Evolutionary conservation across 2,113 vertebrate species (phyloP), one percentile per base, ranked within the genome.

Genomic region (Zootoca vivipara): DNA sequence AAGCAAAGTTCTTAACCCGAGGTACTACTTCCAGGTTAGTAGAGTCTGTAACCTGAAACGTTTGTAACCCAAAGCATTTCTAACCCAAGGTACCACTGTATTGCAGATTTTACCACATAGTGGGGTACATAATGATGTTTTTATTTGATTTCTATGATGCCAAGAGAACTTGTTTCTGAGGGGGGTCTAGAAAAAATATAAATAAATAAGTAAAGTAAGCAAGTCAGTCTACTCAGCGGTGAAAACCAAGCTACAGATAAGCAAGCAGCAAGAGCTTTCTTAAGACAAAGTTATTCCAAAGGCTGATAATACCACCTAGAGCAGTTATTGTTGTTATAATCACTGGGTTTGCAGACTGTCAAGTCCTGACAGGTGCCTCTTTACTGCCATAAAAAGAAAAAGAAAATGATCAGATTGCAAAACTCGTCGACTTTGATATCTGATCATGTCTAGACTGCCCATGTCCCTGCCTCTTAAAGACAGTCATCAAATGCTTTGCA

Each of bases 351-450:
- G 87, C 91, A 94, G 95, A 85, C 93, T 95, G 93, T 96, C 94
- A 91, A 91, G 87, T 90, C 87, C 93, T 89, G 89, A 90, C 85
- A 96, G 94, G 93, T 80, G 67, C 91, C 94, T 96, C 92, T 93
- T 94, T 96, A 93, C 91, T 87, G 93, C 87, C 69, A 83, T 82
- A 89, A 92, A 94, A 92, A 28, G 87, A 88, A 92, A 94, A 95
- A 94, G 91, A 90, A 91, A 89, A 94, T 89, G 91, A 97, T 97
- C 97, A 96, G 94, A 96, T 97, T 97, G 94, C 95, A 94, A 94
- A 96, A 93, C 93, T 77, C 78, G 28, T 91, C 87, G 78, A 92
- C 92, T 93, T 89, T 93, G 95, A 94, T 96, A 96, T 96, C 93
- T 91, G 95, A 98, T 97, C 95, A 86, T 86, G 92, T 96, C 96